phyloP scores from a whole-genome alignment of 2,888 invertebrate genomes.

The Phengaris alcon region DNA sequence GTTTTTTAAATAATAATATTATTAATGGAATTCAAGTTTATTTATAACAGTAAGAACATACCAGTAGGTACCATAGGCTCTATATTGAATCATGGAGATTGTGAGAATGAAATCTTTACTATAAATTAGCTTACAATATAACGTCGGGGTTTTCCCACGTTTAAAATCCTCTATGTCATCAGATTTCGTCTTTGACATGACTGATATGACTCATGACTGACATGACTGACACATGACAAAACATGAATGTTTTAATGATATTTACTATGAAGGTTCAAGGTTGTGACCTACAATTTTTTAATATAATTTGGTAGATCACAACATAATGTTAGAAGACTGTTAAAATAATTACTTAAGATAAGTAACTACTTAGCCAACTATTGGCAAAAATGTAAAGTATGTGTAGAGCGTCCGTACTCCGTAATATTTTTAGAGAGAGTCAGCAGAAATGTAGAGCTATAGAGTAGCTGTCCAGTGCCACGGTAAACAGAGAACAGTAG shows the following conservation, averaged over 20 bases:
- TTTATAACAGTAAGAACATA: not conserved
- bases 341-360: too few species aligned
- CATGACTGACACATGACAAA: too few species aligned
- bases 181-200: too few species aligned
- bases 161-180: slow-evolving; percentile 25
- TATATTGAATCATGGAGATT: not conserved
- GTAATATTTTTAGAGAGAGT: too few species aligned
- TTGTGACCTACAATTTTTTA: slow-evolving; percentile 7
- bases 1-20: too few species aligned
- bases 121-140: slow-evolving; percentile 23
- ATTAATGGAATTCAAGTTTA: too few species aligned
- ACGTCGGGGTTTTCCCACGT: slow-evolving; percentile 35
- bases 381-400: too few species aligned
- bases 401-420: not conserved
- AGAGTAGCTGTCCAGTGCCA: too few species aligned
- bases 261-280: not conserved
- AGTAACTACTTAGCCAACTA: too few species aligned
- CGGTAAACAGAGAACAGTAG: too few species aligned
- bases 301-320: not conserved
- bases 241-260: not conserved
- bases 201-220: too few species aligned
- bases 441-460: too few species aligned
- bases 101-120: not conserved
- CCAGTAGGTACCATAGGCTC: not conserved
- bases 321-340: not conserved